These are phyloP conservation scores for Ischnura elegans DNA, from an alignment of 2,888 invertebrate genomes.

Conservation along the genomic window DNA sequence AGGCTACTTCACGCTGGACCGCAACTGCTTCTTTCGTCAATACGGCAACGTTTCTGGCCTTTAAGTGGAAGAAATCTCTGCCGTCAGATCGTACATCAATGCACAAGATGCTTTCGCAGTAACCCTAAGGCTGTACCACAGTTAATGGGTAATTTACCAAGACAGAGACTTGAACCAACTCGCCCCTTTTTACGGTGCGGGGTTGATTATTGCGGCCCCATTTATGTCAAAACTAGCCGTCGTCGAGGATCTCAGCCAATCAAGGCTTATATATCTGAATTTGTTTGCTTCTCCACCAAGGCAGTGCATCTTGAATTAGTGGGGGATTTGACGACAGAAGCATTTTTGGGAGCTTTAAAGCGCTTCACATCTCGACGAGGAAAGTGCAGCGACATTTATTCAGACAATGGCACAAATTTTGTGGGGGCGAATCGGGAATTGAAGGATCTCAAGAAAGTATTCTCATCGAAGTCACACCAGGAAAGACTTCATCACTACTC, in stretches of 20 bases:
- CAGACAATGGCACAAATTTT: neutral
- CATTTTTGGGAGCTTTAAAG: neutral
- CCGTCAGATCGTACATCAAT: too few relatives aligned
- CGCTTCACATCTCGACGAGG: neutral
- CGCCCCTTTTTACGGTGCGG: neutral
- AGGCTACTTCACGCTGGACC: neutral
- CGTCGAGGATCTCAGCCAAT: neutral
- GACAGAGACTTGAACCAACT: neutral
- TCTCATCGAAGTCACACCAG: neutral
- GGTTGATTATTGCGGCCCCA: neutral
- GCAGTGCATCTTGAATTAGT: neutral
- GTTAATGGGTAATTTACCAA: neutral
- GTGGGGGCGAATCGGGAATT: neutral
- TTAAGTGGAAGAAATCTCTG: neutral
- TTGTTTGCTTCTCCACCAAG: neutral
- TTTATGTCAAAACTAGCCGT: neutral
- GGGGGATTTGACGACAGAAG: neutral
- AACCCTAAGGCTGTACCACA: neutral
- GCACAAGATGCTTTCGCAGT: neutral
- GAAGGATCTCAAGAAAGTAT: neutral
- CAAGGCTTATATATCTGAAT: neutral
- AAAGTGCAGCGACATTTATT: neutral
- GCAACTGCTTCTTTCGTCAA: neutral
- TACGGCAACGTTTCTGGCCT: neutral
- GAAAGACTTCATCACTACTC: neutral